Evolutionary conservation across 2,888 invertebrate species (phyloP), one percentile per base, ranked within the genome.

Genomic region (Acleris cristana): DNA sequence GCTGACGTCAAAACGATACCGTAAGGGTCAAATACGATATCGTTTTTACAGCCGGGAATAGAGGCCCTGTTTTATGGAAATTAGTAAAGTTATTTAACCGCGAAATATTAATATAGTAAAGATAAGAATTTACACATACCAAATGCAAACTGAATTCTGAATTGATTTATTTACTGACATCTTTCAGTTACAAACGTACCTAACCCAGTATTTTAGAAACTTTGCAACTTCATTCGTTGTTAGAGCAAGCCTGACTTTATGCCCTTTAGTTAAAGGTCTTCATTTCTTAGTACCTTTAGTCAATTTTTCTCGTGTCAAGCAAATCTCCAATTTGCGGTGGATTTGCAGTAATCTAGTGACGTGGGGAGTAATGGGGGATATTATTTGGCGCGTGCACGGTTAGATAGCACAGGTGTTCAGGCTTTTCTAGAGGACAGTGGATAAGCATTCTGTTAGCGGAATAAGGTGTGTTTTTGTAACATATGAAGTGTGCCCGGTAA

Each of bases 321-420:
- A 79, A 80, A 79, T 79, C 77, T 80, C 78, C 84, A 85, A 84
- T 84, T 84, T 85, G 74, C 45, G 56, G 51, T 23, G 71, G 71
- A 66, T 83, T 82, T 80, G 72, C 64, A 69, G 78, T 82, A 81
- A 84, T 81, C 82, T 76, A 70, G 72, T 79, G 82, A 84, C 81
- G 76, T 77, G 81, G 78, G 73, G 73, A 77, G 76, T 60, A 54
- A 63, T 63, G 67, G 63, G 16, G 48, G 60, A 40, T 65, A 65
- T 69, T 65, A 61, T 57, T 34, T 23, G 51, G 49, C 56, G 51
- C 51, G 61, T 66, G 56, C 53, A 30, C 12, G 23, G 12, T 30
- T 54, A 34, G 62, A 67, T 67, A 66, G 14, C 14, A 3, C 34
- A 34, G 52, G 55, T 61, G 56, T 56, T 66, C 56, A 52, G 66